Conservation (phyloP, 2,888 invertebrate genomes). For the Mythimna impura region DNA sequence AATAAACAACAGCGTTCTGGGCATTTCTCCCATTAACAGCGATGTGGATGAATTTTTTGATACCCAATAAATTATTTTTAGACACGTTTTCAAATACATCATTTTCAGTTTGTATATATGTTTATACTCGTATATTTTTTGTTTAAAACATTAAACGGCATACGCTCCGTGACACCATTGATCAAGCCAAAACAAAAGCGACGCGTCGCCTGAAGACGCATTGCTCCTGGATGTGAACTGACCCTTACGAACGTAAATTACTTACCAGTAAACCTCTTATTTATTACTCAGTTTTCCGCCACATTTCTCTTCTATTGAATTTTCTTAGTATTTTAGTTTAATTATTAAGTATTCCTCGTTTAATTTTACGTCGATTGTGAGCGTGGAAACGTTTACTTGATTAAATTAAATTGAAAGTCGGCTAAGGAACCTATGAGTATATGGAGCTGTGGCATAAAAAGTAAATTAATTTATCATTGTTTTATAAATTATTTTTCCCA, state of each 20-base stretch:
- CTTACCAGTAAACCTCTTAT: conserved; percentile 55
- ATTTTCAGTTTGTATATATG: too few species aligned
- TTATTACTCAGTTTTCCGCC: conserved; percentile 43
- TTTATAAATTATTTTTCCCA: neutral
- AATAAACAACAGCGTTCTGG: too few species aligned
- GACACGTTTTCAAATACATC: too few species aligned
- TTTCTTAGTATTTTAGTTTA: conserved; percentile 26
- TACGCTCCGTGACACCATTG: neutral
- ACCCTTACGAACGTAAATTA: conserved; percentile 46
- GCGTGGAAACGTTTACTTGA: conserved; percentile 4
- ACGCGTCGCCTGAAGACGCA: neutral
- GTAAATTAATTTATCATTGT: neutral
- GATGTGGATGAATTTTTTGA: too few species aligned
- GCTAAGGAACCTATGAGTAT: neutral
- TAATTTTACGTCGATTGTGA: conserved; percentile 1
- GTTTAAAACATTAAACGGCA: too few species aligned
- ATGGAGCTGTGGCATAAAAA: neutral
- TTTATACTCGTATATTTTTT: too few species aligned
- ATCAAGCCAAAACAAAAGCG: neutral
- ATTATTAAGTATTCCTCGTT: conserved; percentile 15
- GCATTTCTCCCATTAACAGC: too few species aligned
- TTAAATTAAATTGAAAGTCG: conserved; percentile 20
- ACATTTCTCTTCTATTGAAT: conserved; percentile 34
- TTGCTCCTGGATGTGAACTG: neutral
- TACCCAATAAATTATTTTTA: too few species aligned